Percentiles rank a stretch among this genome's conserved stretches.
Conservation (phyloP, 2,888 invertebrate species). For the Phorcus lineatus region DNA sequence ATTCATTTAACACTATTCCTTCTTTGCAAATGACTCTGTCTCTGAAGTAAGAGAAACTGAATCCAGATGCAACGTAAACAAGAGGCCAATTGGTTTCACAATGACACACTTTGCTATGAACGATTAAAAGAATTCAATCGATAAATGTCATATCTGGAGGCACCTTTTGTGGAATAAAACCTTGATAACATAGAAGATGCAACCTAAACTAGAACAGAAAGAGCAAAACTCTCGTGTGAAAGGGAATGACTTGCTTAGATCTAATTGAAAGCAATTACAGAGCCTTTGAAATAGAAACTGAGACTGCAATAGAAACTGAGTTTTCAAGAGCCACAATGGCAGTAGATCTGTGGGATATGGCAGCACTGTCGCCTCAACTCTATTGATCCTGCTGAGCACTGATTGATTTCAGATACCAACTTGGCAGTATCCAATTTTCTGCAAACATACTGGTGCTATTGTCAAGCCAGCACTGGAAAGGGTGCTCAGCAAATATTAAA, state of each 20-base stretch:
- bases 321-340: background rate
- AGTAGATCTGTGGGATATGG: background rate
- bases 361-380: background rate
- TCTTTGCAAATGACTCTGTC: too few species aligned
- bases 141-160: too few species aligned
- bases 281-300: background rate
- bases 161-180: too few species aligned
- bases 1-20: too few species aligned
- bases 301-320: background rate
- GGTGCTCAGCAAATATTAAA: background rate
- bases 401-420: background rate
- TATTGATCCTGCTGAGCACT: background rate
- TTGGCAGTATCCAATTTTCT: background rate
- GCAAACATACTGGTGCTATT: conserved; percentile 1
- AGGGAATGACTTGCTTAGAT: background rate
- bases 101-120: too few species aligned
- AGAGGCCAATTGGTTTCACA: too few species aligned
- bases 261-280: background rate
- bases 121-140: too few species aligned
- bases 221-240: background rate
- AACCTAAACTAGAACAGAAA: too few species aligned
- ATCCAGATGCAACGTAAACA: too few species aligned
- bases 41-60: too few species aligned
- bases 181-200: too few species aligned
- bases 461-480: background rate